These are phyloP conservation scores for Limnephilus auricula DNA, from an alignment of 2,888 invertebrate species.

Conservation along the genomic window DNA sequence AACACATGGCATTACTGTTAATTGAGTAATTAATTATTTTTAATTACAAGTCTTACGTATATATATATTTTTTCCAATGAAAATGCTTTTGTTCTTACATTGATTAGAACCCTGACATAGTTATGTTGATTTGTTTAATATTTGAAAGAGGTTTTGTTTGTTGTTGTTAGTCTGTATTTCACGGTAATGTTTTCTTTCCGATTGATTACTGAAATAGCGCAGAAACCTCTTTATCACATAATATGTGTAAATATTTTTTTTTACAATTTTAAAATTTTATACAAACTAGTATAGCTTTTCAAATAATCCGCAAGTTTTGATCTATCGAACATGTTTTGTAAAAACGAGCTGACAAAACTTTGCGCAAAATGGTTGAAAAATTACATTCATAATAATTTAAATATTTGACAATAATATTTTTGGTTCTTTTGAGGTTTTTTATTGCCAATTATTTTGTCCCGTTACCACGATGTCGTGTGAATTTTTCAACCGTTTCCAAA, in stretches of 20 bases:
- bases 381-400: background rate
- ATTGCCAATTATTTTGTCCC: background rate
- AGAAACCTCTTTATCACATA: too few species aligned
- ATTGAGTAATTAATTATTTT: too few species aligned
- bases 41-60: too few species aligned
- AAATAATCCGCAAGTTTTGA: background rate
- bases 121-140: too few species aligned
- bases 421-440: background rate
- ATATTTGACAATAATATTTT: background rate
- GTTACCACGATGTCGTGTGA: background rate
- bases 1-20: background rate
- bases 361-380: conserved; percentile 2
- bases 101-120: background rate
- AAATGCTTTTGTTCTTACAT: too few species aligned
- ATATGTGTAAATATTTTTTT: background rate
- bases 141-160: background rate
- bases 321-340: background rate
- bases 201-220: too few species aligned
- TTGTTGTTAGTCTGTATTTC: background rate
- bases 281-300: background rate
- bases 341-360: background rate
- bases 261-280: background rate
- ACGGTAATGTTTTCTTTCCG: too few species aligned
- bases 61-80: too few species aligned
- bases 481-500: background rate